Conservation (phyloP, 2,113 vertebrate genomes). For the Plotosus lineatus region DNA sequence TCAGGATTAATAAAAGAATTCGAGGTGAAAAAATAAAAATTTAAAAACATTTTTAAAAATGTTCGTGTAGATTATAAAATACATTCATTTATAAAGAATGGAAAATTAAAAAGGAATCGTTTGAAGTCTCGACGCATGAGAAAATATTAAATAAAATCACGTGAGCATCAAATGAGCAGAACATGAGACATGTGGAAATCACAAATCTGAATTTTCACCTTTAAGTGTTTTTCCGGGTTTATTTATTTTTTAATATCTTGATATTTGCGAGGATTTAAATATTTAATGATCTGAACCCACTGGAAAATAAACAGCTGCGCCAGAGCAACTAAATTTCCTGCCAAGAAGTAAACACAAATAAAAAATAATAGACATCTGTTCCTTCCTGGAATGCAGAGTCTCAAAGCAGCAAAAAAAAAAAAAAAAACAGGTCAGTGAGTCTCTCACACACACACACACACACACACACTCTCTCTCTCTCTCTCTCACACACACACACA, state of each 20-base stretch:
- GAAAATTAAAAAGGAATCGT: too few relatives aligned
- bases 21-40: too few relatives aligned
- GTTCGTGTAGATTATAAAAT: too few relatives aligned
- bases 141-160: too few relatives aligned
- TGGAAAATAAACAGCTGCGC: constrained; percentile 66
- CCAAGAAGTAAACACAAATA: constrained; percentile 70
- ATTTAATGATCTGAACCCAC: constrained; percentile 72
- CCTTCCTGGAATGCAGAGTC: constrained; percentile 62
- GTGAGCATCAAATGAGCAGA: background rate
- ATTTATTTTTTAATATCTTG: constrained; percentile 26
- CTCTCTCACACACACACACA: constrained; percentile 47
- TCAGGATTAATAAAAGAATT: too few relatives aligned
- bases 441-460: constrained; percentile 55
- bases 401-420: constrained; percentile 68
- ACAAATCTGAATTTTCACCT: background rate
- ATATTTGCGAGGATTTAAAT: constrained; percentile 60
- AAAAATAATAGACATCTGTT: constrained; percentile 76
- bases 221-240: background rate
- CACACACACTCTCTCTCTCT: constrained; percentile 28
- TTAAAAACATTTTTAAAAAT: too few relatives aligned
- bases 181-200: background rate
- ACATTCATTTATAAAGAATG: too few relatives aligned
- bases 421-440: constrained; percentile 72
- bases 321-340: constrained; percentile 62
- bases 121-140: too few relatives aligned